Percentiles rank a stretch among this genome's conserved stretches.
phyloP scores from a whole-genome alignment of 1,140 invertebrate genomes.

The Temnothorax curvispinosus region DNA sequence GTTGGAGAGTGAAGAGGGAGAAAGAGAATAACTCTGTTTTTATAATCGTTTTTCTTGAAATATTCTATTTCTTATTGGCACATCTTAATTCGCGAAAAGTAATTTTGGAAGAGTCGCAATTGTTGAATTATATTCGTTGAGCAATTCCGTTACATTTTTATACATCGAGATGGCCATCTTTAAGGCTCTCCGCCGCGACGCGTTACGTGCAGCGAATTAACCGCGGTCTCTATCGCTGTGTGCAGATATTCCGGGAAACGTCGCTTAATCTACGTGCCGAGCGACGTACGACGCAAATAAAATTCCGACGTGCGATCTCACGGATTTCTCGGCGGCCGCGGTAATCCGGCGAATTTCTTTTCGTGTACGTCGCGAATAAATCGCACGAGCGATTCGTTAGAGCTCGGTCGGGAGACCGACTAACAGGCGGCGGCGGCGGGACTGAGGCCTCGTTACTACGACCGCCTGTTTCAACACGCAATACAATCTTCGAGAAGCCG shows the following conservation, averaged over 20 bases:
- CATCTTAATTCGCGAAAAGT: not conserved
- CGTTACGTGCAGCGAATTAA: constrained; percentile 37
- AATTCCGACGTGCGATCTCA: constrained; percentile 45
- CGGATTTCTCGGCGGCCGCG: constrained; percentile 1
- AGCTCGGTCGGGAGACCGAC: not conserved
- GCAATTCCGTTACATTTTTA: not conserved
- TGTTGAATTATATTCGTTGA: not conserved
- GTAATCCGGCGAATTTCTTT: constrained; percentile 48
- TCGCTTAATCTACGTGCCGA: constrained; percentile 36
- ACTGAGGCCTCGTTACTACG: constrained; percentile 24
- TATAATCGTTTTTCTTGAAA: not conserved
- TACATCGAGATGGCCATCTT: not conserved
- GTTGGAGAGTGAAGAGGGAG: not conserved
- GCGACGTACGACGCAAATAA: constrained; percentile 46
- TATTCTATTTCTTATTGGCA: not conserved
- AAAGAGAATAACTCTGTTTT: not conserved
- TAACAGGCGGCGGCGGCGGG: constrained; percentile 2
- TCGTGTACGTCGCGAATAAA: constrained; percentile 42
- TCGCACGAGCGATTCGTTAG: constrained; percentile 51
- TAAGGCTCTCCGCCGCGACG: not conserved
- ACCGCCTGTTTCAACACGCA: constrained; percentile 33
- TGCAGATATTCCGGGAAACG: constrained; percentile 27
- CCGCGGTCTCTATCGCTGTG: not conserved
- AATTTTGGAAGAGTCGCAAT: not conserved
- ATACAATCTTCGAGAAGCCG: constrained; percentile 27